phyloP scores from a whole-genome alignment of 1,140 invertebrate species.

The Ditylenchus dipsaci region DNA sequence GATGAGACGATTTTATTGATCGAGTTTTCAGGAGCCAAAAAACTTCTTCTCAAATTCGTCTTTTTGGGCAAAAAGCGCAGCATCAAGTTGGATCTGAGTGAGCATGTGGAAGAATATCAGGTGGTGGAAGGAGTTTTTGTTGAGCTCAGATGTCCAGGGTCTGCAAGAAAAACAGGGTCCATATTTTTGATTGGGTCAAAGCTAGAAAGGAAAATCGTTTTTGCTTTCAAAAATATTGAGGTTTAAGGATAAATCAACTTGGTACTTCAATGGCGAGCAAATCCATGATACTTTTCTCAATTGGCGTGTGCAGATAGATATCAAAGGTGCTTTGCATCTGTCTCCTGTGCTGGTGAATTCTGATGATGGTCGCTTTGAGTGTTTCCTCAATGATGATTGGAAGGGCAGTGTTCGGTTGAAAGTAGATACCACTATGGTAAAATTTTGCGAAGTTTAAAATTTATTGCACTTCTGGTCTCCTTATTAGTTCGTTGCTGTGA shows the following conservation, averaged over 20 bases:
- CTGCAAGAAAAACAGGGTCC: background rate
- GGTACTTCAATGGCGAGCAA: conserved; percentile 11
- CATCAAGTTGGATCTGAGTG: conserved; percentile 1
- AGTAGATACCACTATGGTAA: conserved; percentile 3
- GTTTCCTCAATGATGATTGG: conserved; percentile 6
- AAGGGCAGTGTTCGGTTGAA: background rate
- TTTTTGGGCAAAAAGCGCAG: conserved; percentile 4
- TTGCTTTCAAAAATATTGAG: background rate
- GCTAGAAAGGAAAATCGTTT: no score
- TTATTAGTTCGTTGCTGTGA: background rate
- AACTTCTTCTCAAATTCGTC: conserved; percentile 4
- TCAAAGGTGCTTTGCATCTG: background rate
- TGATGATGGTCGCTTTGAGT: conserved; percentile 2
- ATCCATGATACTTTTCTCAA: conserved; percentile 4
- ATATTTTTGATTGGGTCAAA: background rate
- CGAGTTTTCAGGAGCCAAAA: background rate
- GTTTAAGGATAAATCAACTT: background rate
- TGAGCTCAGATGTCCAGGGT: background rate
- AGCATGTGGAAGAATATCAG: background rate
- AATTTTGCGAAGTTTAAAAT: background rate
- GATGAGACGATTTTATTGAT: no score
- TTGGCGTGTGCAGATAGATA: conserved; percentile 6
- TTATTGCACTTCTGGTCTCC: background rate
- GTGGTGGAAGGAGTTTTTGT: background rate
- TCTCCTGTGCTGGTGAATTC: background rate